These are phyloP conservation scores for Siniperca obscura DNA, from an alignment of 2,797 vertebrate species.

Conservation along the genomic window DNA sequence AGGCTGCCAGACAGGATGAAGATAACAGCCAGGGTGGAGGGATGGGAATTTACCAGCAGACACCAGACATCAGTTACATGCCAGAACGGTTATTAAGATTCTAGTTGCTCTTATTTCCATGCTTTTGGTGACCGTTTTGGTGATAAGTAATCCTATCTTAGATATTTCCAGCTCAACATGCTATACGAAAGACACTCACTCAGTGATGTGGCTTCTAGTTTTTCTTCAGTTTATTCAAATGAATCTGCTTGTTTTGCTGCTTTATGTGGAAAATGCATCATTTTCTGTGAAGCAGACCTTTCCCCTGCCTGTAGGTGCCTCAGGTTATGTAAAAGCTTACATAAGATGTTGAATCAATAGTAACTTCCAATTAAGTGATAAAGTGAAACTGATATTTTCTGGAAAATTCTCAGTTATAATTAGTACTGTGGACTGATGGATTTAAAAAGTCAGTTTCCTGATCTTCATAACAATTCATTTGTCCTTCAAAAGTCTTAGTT, in stretches of 20 bases:
- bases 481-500: background rate
- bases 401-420: background rate
- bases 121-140: background rate
- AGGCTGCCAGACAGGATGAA: constrained; percentile 23
- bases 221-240: constrained; percentile 5
- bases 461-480: background rate
- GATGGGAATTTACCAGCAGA: constrained; percentile 17
- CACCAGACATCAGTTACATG: background rate
- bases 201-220: background rate
- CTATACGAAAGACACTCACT: background rate
- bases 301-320: background rate
- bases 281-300: constrained; percentile 9
- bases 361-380: background rate
- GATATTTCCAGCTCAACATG: background rate
- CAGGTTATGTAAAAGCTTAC: background rate
- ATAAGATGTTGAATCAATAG: background rate
- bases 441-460: no score
- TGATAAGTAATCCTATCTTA: background rate
- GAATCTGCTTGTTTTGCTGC: background rate
- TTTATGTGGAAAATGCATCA: background rate
- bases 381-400: background rate
- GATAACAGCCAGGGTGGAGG: background rate
- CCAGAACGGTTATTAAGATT: background rate
- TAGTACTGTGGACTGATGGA: background rate
- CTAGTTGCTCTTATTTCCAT: constrained; percentile 6